Conservation (phyloP, 2,113 vertebrate genomes). For the Reinhardtius hippoglossoides region DNA sequence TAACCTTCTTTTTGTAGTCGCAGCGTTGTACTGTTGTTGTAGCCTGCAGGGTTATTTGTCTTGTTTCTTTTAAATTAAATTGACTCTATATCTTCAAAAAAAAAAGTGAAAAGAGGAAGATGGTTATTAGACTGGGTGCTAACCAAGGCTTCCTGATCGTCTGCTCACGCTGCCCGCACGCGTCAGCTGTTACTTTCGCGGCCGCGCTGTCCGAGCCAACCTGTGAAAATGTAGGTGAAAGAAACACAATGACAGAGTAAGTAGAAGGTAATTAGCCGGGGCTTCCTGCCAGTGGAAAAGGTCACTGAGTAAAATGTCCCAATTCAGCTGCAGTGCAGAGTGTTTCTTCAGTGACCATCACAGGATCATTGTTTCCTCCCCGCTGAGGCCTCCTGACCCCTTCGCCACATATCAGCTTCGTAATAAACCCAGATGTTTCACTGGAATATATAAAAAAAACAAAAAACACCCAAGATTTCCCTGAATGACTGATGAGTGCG, state of each 20-base stretch:
- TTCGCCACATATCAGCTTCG: slow-evolving; percentile 48
- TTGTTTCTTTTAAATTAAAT: slow-evolving; percentile 2
- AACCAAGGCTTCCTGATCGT: slow-evolving; percentile 15
- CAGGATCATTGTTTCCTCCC: neutral
- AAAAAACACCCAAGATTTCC: slow-evolving; percentile 40
- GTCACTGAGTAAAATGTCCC: slow-evolving; percentile 68
- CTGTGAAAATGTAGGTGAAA: slow-evolving; percentile 53
- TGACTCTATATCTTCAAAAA: neutral
- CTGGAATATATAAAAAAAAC: slow-evolving; percentile 43
- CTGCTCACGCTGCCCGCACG: neutral
- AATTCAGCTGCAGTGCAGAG: slow-evolving; percentile 40
- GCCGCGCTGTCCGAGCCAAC: slow-evolving; percentile 6
- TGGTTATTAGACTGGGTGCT: neutral
- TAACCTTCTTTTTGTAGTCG: slow-evolving; percentile 1
- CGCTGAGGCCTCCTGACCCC: slow-evolving; percentile 33
- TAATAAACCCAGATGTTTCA: slow-evolving; percentile 72
- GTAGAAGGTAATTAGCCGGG: slow-evolving; percentile 64
- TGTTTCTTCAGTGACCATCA: slow-evolving; percentile 2
- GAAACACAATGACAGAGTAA: slow-evolving; percentile 60
- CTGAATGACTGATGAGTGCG: slow-evolving; percentile 65
- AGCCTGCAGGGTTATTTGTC: neutral
- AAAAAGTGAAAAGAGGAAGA: neutral
- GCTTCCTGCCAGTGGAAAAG: slow-evolving; percentile 55
- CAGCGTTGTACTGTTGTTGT: slow-evolving; percentile 13
- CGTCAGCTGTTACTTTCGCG: slow-evolving; percentile 37